Percentiles rank a stretch among this genome's conserved stretches.
Conservation (phyloP, 2,797 vertebrate genomes). For the Hypotaenidia philippensis region DNA sequence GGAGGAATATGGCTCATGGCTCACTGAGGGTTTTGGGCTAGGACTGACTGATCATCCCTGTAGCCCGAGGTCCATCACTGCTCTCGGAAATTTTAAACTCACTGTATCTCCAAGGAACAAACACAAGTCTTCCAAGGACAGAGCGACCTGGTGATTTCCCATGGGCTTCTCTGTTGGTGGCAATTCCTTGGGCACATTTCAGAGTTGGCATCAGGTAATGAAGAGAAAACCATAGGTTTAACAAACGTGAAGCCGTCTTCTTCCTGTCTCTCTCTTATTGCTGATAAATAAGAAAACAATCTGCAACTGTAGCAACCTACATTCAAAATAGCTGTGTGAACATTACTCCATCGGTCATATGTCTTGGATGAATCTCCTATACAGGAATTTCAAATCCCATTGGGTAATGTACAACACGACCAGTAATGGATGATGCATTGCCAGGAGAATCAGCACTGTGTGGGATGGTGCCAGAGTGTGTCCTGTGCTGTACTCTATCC, state of each 20-base stretch:
- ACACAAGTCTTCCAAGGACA: not conserved
- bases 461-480: not conserved
- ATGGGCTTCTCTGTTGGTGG: not conserved
- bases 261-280: not conserved
- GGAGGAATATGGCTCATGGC: accelerated
- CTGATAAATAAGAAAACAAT: not conserved
- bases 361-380: not conserved
- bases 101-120: accelerated
- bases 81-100: not conserved
- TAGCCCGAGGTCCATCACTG: not conserved
- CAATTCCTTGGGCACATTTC: not conserved
- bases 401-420: not conserved
- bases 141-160: not conserved
- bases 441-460: not conserved
- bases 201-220: not conserved
- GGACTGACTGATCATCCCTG: accelerated
- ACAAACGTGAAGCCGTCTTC: not conserved
- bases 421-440: not conserved
- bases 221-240: not conserved
- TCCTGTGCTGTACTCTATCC: not conserved
- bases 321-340: not conserved
- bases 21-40: not conserved
- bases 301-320: not conserved
- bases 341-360: not conserved
- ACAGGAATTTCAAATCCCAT: not conserved